phyloP scores from a whole-genome alignment of 2,888 invertebrate species.

The Pachymerium ferrugineum region DNA sequence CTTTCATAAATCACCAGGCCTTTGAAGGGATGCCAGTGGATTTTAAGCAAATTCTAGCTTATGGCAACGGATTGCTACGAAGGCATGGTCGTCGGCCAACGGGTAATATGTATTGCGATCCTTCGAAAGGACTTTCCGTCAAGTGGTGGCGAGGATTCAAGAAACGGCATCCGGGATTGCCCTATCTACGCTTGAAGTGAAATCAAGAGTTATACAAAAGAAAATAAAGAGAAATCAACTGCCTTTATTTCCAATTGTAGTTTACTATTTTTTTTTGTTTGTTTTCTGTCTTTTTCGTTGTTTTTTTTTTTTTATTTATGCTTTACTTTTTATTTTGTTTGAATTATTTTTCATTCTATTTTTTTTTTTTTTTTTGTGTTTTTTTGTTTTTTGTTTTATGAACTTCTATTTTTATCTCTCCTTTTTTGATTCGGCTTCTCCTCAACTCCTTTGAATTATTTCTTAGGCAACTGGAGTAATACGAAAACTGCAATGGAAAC shows the following conservation, averaged over 20 bases:
- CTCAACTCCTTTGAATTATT: background rate
- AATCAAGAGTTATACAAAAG: background rate
- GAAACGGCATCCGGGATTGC: constrained; percentile 37
- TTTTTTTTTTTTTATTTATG: background rate
- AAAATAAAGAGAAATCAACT: background rate
- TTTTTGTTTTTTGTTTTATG: background rate
- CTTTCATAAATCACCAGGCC: constrained; percentile 35
- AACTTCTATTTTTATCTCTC: background rate
- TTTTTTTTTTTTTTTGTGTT: background rate
- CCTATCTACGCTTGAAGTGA: constrained; percentile 36
- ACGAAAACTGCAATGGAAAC: constrained; percentile 18
- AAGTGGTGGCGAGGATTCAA: constrained; percentile 38
- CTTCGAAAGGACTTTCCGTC: constrained; percentile 36
- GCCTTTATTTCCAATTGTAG: background rate
- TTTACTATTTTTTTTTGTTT: background rate
- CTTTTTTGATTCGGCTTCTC: background rate
- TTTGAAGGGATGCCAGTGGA: constrained; percentile 36
- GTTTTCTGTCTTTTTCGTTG: background rate
- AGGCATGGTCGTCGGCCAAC: constrained; percentile 37
- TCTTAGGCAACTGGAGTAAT: constrained; percentile 9
- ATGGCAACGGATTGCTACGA: constrained; percentile 36
- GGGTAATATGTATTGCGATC: constrained; percentile 37
- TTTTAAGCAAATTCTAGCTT: constrained; percentile 37
- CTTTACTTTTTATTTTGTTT: no score
- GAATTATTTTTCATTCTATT: no score